Conservation (phyloP, 2,113 vertebrate genomes). For the Eptesicus fuscus region DNA sequence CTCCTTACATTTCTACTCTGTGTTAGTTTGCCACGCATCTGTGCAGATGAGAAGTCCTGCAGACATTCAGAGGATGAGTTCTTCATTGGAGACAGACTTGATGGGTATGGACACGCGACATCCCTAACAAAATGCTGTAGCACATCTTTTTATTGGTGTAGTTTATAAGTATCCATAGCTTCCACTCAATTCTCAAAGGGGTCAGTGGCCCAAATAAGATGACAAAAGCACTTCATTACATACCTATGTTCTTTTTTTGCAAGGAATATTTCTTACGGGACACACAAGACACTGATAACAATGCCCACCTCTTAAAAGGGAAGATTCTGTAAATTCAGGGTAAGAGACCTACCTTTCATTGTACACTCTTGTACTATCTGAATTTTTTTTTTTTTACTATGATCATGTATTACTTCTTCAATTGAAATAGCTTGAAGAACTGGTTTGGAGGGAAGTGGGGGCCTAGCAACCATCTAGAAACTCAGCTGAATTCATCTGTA, state of each 20-base stretch:
- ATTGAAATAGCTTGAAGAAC: background rate
- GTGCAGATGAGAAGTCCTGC: background rate
- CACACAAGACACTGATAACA: background rate
- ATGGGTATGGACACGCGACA: rapidly evolving
- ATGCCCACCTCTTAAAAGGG: background rate
- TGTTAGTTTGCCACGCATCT: background rate
- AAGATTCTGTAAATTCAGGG: background rate
- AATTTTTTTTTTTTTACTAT: background rate
- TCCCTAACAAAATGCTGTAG: background rate
- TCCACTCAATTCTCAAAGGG: background rate
- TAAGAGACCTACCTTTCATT: background rate
- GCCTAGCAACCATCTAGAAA: background rate
- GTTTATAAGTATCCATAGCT: background rate
- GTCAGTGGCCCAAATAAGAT: background rate
- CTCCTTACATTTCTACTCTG: background rate
- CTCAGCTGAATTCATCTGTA: background rate
- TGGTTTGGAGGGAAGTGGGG: background rate
- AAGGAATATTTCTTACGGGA: background rate
- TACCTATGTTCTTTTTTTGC: background rate
- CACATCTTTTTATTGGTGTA: background rate
- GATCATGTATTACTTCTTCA: background rate
- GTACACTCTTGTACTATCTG: background rate
- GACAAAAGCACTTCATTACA: background rate
- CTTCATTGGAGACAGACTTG: background rate
- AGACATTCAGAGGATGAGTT: background rate